Conservation (phyloP, 1,140 invertebrate species). For the Megathymus violae region DNA sequence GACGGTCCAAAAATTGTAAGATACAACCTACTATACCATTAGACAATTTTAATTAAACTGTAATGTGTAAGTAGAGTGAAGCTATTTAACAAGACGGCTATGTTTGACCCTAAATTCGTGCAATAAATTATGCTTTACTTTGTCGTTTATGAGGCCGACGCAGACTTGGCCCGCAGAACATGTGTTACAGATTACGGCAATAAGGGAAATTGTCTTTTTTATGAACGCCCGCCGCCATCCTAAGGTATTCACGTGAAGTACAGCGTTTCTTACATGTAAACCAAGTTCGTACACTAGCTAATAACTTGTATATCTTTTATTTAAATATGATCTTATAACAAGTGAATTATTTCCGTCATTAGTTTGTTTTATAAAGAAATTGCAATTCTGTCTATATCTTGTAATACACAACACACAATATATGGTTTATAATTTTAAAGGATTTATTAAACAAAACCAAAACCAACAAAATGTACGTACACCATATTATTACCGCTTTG, state of each 20-base stretch:
- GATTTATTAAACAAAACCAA: no score
- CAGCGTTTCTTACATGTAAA: not conserved
- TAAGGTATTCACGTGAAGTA: constrained; percentile 62
- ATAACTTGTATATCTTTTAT: no score
- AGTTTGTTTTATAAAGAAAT: no score
- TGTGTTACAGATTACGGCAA: constrained; percentile 82
- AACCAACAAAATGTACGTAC: no score
- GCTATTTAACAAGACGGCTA: constrained; percentile 66
- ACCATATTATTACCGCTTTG: no score
- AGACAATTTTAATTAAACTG: constrained; percentile 1
- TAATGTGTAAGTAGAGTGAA: constrained; percentile 37
- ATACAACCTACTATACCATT: no score
- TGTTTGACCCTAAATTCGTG: constrained; percentile 77
- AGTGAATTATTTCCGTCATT: no score
- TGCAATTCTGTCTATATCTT: no score
- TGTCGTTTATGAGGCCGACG: constrained; percentile 81
- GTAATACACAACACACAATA: no score
- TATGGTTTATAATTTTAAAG: no score
- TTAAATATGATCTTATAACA: no score
- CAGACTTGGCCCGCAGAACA: constrained; percentile 73
- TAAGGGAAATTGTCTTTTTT: constrained; percentile 83
- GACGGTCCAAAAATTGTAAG: no score
- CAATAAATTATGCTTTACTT: constrained; percentile 82
- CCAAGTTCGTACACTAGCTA: not conserved
- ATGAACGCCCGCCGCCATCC: constrained; percentile 70